phyloP scores from a whole-genome alignment of 2,888 invertebrate genomes.

The Drosophila bunnanda region DNA sequence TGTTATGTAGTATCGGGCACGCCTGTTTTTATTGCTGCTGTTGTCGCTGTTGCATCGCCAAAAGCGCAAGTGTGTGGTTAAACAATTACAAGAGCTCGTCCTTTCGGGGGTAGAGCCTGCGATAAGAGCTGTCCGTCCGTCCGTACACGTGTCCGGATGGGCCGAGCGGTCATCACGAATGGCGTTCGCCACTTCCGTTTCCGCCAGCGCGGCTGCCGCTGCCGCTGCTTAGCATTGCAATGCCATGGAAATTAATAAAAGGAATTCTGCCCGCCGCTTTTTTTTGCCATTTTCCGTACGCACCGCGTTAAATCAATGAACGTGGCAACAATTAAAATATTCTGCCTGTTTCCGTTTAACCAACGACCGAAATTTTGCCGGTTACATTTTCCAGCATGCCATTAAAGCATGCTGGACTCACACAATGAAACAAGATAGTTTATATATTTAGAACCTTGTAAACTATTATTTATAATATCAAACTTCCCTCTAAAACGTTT shows the following conservation, averaged over 20 bases:
- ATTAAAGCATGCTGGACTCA: slow-evolving; percentile 3
- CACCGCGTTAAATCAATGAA: slow-evolving; percentile 63
- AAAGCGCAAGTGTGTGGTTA: slow-evolving; percentile 72
- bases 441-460: neutral
- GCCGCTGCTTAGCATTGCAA: slow-evolving; percentile 60
- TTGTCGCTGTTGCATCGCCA: slow-evolving; percentile 45
- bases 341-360: slow-evolving; percentile 63
- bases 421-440: neutral
- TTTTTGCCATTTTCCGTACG: slow-evolving; percentile 16
- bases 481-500: no score
- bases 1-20: slow-evolving; percentile 59
- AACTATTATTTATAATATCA: no score
- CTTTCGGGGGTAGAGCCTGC: neutral
- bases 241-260: slow-evolving; percentile 50
- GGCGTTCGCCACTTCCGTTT: slow-evolving; percentile 79
- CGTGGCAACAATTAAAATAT: slow-evolving; percentile 78
- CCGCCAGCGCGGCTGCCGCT: slow-evolving; percentile 48
- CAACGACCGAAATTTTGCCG: slow-evolving; percentile 24
- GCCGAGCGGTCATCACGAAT: slow-evolving; percentile 57
- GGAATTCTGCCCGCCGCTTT: slow-evolving; percentile 32
- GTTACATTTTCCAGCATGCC: neutral
- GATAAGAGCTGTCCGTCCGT: slow-evolving; percentile 13
- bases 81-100: slow-evolving; percentile 62
- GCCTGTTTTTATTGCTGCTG: slow-evolving; percentile 31
- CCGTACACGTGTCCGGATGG: slow-evolving; percentile 25